These are phyloP conservation scores for Drosophila elegans DNA, from an alignment of 1,140 invertebrate genomes.

Conservation along the genomic window DNA sequence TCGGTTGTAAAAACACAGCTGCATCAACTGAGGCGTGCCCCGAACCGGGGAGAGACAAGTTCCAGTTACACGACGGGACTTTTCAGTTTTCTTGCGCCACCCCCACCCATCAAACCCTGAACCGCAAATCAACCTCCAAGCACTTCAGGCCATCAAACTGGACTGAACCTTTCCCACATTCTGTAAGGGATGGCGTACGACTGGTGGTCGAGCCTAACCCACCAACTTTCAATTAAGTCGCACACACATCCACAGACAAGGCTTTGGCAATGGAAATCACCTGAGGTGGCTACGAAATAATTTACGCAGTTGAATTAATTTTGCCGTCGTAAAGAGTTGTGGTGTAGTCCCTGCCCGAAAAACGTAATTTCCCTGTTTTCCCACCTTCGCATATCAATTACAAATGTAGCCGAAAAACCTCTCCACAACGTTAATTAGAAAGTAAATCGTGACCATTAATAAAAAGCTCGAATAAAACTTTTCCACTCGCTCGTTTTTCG, in stretches of 20 bases:
- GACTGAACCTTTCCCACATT: conserved; percentile 17
- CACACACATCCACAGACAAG: conserved; percentile 17
- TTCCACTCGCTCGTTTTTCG: conserved; percentile 16
- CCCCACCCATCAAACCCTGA: neutral
- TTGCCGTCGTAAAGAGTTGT: conserved; percentile 59
- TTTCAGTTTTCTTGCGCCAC: conserved; percentile 41
- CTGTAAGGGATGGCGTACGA: neutral
- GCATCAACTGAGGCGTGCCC: conserved; percentile 5
- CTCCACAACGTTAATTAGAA: conserved; percentile 68
- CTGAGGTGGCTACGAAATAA: conserved; percentile 68
- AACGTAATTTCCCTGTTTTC: conserved; percentile 33
- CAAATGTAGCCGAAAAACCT: conserved; percentile 63
- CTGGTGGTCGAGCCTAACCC: conserved; percentile 27
- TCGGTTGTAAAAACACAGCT: conserved; percentile 51
- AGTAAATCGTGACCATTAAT: conserved; percentile 76
- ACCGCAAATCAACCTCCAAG: conserved; percentile 52
- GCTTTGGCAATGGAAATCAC: conserved; percentile 54
- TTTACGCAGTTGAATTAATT: conserved; percentile 81
- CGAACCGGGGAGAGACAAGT: conserved; percentile 5
- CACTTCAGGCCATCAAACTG: conserved; percentile 43
- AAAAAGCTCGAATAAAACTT: conserved; percentile 47
- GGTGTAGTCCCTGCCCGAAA: conserved; percentile 5
- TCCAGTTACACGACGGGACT: conserved; percentile 11
- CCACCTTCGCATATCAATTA: conserved; percentile 67
- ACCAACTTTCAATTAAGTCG: conserved; percentile 66